Evolutionary conservation across 2,888 invertebrate species (phyloP).

Genomic region (Tethea ocularis): DNA sequence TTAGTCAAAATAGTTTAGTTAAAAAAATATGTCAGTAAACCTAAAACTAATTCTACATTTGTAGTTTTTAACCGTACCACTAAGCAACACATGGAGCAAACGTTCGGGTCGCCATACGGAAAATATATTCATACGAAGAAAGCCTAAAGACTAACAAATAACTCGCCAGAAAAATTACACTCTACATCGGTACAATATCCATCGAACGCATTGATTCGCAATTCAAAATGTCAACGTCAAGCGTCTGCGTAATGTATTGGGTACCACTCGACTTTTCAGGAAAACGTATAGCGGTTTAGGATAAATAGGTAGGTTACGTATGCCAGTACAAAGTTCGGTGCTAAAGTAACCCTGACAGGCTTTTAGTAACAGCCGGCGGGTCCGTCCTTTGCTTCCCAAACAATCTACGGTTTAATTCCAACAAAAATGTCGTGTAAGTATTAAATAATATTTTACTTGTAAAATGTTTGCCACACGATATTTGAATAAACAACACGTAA

Average conservation of each 20-base stretch:
- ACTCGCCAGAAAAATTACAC: not conserved
- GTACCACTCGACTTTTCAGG: not conserved
- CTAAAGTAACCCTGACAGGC: conserved; percentile 48
- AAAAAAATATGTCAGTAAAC: not conserved
- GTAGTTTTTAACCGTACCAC: conserved; percentile 13
- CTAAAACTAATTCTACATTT: conserved; percentile 5
- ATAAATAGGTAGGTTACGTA: conserved; percentile 14
- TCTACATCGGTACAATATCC: not conserved
- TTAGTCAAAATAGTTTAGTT: too few relatives aligned
- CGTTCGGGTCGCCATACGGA: conserved; percentile 38
- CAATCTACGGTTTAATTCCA: conserved; percentile 29
- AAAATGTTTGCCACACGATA: not conserved
- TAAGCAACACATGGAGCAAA: conserved; percentile 43
- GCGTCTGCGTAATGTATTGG: not conserved
- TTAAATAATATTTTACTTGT: not conserved
- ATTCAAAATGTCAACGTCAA: not conserved
- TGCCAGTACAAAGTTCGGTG: conserved; percentile 27
- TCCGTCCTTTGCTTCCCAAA: conserved; percentile 15
- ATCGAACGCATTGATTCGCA: not conserved
- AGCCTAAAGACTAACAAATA: conserved; percentile 25
- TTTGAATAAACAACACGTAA: not conserved
- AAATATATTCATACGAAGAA: conserved; percentile 53
- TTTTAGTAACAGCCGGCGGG: conserved; percentile 43
- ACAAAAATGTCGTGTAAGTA: conserved; percentile 20
- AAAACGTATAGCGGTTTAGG: not conserved